Conservation (phyloP, 2,888 invertebrate species). For the Leucozona laternaria region DNA sequence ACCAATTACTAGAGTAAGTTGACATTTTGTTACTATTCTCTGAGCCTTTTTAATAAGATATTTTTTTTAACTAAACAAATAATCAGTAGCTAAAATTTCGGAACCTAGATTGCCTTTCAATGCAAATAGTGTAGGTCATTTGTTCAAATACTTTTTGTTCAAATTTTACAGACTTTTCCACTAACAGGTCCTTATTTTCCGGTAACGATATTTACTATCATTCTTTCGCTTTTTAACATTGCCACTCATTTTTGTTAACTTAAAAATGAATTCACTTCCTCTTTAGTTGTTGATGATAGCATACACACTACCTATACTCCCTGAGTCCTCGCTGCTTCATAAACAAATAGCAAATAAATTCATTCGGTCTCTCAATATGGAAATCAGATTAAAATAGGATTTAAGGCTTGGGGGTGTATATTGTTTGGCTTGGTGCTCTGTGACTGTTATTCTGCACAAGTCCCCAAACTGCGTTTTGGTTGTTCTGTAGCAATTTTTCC, state of each 20-base stretch:
- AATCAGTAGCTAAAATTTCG: too few relatives aligned
- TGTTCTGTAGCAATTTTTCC: neutral
- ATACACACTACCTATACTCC: neutral
- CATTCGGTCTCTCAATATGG: constrained; percentile 23
- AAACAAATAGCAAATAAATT: constrained; percentile 40
- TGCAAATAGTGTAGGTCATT: too few relatives aligned
- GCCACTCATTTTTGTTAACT: neutral
- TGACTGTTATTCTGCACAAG: neutral
- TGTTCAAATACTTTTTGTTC: too few relatives aligned
- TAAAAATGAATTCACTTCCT: neutral
- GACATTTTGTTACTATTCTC: too few relatives aligned
- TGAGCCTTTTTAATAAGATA: too few relatives aligned
- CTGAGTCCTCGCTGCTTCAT: neutral
- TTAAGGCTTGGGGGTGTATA: neutral
- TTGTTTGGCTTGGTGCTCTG: neutral
- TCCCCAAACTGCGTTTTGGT: neutral
- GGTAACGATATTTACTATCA: neutral
- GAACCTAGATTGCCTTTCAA: too few relatives aligned
- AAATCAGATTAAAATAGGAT: constrained; percentile 51
- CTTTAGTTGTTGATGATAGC: neutral
- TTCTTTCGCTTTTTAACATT: neutral
- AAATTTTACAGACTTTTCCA: neutral
- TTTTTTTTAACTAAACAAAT: too few relatives aligned
- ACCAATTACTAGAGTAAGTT: too few relatives aligned
- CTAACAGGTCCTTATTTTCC: neutral